Conservation (phyloP, 2,888 invertebrate genomes). For the Drosophila nigritarsus region DNA sequence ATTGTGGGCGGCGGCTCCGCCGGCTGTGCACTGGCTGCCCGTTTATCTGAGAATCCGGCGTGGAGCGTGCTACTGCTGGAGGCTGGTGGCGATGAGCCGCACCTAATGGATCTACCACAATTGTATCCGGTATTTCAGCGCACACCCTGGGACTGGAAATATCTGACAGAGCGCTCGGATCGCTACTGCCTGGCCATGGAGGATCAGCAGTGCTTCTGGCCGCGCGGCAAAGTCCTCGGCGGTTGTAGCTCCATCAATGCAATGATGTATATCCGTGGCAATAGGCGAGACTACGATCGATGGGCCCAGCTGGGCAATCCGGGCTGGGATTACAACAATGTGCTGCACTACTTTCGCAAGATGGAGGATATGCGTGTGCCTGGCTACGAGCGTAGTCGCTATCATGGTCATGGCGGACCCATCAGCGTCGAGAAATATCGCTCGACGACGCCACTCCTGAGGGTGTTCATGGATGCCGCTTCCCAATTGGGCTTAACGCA, state of each 20-base stretch:
- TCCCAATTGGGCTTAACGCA: slow-evolving; percentile 88
- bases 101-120: slow-evolving; percentile 90
- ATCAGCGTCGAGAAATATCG: slow-evolving; percentile 90
- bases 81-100: slow-evolving; percentile 91
- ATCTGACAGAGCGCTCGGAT: slow-evolving; percentile 90
- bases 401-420: slow-evolving; percentile 90
- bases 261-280: slow-evolving; percentile 95
- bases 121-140: slow-evolving; percentile 90
- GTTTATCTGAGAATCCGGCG: slow-evolving; percentile 90
- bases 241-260: slow-evolving; percentile 95
- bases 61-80: slow-evolving; percentile 92
- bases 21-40: slow-evolving; percentile 91
- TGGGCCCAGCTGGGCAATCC: slow-evolving; percentile 91
- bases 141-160: slow-evolving; percentile 93
- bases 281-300: slow-evolving; percentile 92
- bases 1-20: slow-evolving; percentile 93
- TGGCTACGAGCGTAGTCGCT: slow-evolving; percentile 85
- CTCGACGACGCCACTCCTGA: slow-evolving; percentile 89
- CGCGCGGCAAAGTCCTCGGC: slow-evolving; percentile 91
- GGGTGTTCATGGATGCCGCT: slow-evolving; percentile 90
- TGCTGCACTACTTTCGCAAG: slow-evolving; percentile 92
- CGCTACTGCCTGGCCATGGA: slow-evolving; percentile 89
- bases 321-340: slow-evolving; percentile 92
- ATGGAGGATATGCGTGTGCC: slow-evolving; percentile 91
- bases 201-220: slow-evolving; percentile 89